Base-by-base conservation (phyloP, 1,140 invertebrate species). In the Coenobita brevimanus region DNA sequence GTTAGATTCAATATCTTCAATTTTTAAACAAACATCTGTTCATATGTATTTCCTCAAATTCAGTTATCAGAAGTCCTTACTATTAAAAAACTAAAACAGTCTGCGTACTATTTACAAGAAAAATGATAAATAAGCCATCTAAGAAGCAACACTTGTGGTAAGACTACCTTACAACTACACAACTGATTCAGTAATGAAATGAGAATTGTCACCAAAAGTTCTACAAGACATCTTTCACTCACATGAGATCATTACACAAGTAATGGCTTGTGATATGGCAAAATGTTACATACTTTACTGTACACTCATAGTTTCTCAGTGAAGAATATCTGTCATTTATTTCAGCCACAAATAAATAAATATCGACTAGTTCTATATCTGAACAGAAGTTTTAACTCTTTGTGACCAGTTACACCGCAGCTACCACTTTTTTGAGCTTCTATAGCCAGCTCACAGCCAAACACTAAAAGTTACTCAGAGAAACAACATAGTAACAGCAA, bases 241-340 rank as follows among this genome's bases (percentile, higher is more conserved):
- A 86, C 43, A 86, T 86, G 83, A 86, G 83, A 86, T 86, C 83
- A 86, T 79, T 86, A 78, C 83, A 86, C 83, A 86, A 86, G 83
- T 86, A 86, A 86, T 79, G 83, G 83, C 83, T 86, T 86, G 83
- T 86, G 83, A 86, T 86, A 86, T 86, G 83, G 83, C 83, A 86
- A 86, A 86, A 86, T 73, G 73, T 86, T 86, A 86, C 83, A 86
- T n/a, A n/a, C n/a, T n/a, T n/a, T 86, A 86, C 83, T 86, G 83
- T 86, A 86, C 83, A 86, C 46, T 86, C 83, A 86, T 86, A 86
- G 71, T 79, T 50, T 86, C 57, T 86, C 83, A 79, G 62, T 75
- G 69, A 86, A 79, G 80, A 79, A 86, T 75, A 86, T 79, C 60
- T 86, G 75, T 79, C 83, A 86, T 86, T 86, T 86, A 85, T 27